These are phyloP conservation scores for Limenitis camilla DNA, from an alignment of 2,888 invertebrate species.

Conservation along the genomic window DNA sequence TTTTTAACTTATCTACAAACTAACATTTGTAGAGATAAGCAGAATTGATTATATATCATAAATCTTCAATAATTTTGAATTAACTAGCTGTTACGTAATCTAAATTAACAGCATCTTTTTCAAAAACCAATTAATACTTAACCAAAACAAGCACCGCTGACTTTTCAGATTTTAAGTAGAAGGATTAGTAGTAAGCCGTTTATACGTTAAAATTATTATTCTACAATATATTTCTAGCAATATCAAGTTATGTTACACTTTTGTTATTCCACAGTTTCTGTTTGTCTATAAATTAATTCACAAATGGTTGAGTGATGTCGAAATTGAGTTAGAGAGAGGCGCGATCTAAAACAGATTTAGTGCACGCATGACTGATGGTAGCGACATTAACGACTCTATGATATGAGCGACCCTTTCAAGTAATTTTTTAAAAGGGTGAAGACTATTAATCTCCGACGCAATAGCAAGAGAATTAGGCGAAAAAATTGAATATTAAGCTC, in stretches of 20 bases:
- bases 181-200: neutral
- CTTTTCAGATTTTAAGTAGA: too few relatives aligned
- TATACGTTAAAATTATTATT: neutral
- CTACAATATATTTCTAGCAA: too few relatives aligned
- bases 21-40: too few relatives aligned
- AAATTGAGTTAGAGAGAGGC: constrained; percentile 30
- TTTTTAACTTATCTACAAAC: too few relatives aligned
- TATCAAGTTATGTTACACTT: too few relatives aligned
- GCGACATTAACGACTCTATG: constrained; percentile 55
- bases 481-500: constrained; percentile 50
- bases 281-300: constrained; percentile 14
- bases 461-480: constrained; percentile 44
- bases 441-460: constrained; percentile 50
- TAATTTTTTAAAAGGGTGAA: constrained; percentile 59
- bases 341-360: constrained; percentile 46
- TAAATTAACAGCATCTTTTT: too few relatives aligned
- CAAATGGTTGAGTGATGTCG: constrained; percentile 25
- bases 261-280: neutral
- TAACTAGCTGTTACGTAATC: too few relatives aligned
- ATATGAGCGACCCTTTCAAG: constrained; percentile 52
- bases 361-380: constrained; percentile 59
- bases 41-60: too few relatives aligned
- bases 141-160: too few relatives aligned
- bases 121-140: too few relatives aligned
- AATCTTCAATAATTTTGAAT: too few relatives aligned